A percentile compares a stretch with the other conserved stretches of the same genome.
These are phyloP conservation scores for Tenthredo distinguenda DNA, from an alignment of 2,888 invertebrate genomes.

Conservation along the genomic window DNA sequence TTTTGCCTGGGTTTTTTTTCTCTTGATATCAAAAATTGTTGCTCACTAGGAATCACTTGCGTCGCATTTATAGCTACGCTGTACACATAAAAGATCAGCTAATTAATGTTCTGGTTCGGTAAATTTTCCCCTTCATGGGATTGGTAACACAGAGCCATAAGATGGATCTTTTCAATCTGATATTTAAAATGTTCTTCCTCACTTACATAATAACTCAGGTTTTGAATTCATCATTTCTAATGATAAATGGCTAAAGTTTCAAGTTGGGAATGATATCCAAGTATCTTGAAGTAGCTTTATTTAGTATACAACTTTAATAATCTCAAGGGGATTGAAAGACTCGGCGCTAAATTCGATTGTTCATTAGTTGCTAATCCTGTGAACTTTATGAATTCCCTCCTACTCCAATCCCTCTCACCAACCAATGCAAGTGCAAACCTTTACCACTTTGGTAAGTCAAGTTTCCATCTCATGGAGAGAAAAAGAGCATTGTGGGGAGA, in stretches of 20 bases:
- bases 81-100: not conserved
- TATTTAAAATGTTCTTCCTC: not conserved
- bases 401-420: slow-evolving; percentile 20
- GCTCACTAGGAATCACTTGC: slow-evolving; percentile 5
- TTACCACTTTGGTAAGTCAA: not conserved
- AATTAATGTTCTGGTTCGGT: slow-evolving; percentile 1
- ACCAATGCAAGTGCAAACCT: not conserved
- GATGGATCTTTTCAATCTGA: not conserved
- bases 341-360: not conserved
- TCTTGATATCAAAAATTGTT: not conserved
- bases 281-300: not conserved
- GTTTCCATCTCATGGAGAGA: slow-evolving; percentile 45
- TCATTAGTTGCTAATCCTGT: slow-evolving; percentile 14
- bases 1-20: slow-evolving; percentile 7
- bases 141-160: slow-evolving; percentile 7
- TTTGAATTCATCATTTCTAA: not conserved
- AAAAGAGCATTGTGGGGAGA: slow-evolving; percentile 65
- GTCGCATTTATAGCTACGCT: not conserved
- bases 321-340: not conserved
- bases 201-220: not conserved
- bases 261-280: not conserved
- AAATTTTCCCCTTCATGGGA: slow-evolving; percentile 2
- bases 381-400: not conserved
- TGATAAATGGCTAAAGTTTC: not conserved
- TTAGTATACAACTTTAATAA: not conserved